A percentile compares a stretch with the other conserved stretches of the same genome.
Conservation (phyloP, 2,113 vertebrate genomes). For the Carollia perspicillata region DNA sequence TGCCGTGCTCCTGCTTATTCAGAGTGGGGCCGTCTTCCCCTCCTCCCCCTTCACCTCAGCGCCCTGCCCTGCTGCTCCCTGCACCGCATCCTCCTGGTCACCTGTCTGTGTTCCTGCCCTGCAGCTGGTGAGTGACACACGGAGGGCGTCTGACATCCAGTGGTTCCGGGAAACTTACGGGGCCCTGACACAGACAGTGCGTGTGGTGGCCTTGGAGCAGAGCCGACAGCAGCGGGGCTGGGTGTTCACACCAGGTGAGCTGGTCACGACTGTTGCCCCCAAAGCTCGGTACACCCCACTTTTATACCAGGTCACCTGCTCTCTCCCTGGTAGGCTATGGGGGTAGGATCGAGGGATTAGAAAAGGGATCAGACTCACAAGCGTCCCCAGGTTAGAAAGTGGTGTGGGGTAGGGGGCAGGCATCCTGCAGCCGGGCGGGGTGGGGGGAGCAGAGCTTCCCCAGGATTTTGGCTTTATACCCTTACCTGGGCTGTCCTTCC, state of each 20-base stretch:
- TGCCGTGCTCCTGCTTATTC: not conserved
- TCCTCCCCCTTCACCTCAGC: rapidly evolving
- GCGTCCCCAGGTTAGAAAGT: not conserved
- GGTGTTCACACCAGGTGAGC: slow-evolving; percentile 87
- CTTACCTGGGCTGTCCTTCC: not conserved
- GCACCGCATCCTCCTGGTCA: slow-evolving; percentile 80
- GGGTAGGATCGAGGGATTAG: not conserved
- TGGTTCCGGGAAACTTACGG: slow-evolving; percentile 88
- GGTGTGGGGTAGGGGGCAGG: not conserved
- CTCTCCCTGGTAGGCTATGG: not conserved
- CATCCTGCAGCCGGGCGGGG: not conserved
- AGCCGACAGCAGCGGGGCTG: slow-evolving; percentile 86
- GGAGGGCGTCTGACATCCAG: slow-evolving; percentile 88
- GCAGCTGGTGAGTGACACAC: slow-evolving; percentile 91
- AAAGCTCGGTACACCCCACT: not conserved
- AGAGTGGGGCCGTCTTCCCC: not conserved
- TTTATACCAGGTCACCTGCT: not conserved
- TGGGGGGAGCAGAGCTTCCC: not conserved
- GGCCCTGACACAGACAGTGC: slow-evolving; percentile 76
- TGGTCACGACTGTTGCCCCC: not conserved
- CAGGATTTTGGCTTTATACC: not conserved
- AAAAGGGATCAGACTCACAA: not conserved
- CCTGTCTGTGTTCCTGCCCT: not conserved
- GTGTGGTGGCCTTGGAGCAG: slow-evolving; percentile 84
- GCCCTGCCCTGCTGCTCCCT: not conserved